A percentile compares a stretch with the other conserved stretches of the same genome.
Evolutionary conservation across 1,140 invertebrate species (phyloP).

Genomic region (Akabosia matsudoensis): DNA sequence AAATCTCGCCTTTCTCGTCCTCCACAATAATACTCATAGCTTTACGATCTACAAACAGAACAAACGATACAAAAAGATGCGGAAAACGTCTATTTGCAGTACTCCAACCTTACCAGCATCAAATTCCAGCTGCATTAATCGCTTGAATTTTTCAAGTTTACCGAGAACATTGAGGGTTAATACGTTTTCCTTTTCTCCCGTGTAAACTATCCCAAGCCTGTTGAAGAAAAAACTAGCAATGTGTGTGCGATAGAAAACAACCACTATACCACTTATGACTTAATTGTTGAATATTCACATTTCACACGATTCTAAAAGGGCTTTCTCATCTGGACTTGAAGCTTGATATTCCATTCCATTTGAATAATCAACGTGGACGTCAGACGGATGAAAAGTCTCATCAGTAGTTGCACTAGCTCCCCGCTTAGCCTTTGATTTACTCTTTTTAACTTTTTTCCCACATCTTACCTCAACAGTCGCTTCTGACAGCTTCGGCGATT

Average conservation of each 20-base stretch:
- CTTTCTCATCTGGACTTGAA: slow-evolving; percentile 81
- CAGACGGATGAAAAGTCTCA: too few species aligned
- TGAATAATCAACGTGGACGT: too few species aligned
- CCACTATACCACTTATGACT: background rate
- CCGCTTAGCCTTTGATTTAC: background rate
- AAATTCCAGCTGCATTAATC: slow-evolving; percentile 60
- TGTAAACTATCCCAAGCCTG: slow-evolving; percentile 67
- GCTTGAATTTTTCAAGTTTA: slow-evolving; percentile 50
- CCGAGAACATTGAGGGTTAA: slow-evolving; percentile 53
- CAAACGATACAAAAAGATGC: too few species aligned
- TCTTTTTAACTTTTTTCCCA: background rate
- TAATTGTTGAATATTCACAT: background rate
- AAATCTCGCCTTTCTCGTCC: slow-evolving; percentile 56
- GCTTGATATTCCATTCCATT: slow-evolving; percentile 59
- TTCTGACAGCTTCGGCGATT: background rate
- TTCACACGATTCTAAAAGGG: slow-evolving; percentile 70
- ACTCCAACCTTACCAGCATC: slow-evolving; percentile 56
- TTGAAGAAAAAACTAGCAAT: background rate
- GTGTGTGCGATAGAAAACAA: background rate
- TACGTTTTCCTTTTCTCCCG: slow-evolving; percentile 60
- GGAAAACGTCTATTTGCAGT: too few species aligned
- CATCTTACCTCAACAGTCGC: slow-evolving; percentile 29
- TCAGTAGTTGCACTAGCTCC: background rate
- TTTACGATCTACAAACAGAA: slow-evolving; percentile 58
- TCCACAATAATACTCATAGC: slow-evolving; percentile 65